Conservation (phyloP, 2,888 invertebrate species). For the Anarsia innoxiella region DNA sequence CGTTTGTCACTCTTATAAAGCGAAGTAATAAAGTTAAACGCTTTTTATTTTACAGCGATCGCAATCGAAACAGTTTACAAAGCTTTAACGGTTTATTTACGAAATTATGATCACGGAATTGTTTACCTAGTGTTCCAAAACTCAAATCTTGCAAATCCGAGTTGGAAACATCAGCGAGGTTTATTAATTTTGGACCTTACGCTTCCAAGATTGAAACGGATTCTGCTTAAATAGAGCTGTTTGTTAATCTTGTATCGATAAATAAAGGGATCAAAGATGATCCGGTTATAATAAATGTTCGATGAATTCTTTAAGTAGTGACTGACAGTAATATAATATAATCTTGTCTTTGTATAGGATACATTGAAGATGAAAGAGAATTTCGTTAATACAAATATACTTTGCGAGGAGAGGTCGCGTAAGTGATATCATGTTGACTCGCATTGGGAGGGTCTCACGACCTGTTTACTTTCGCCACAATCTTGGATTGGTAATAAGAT, state of each 20-base stretch:
- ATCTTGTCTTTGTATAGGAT: slow-evolving; percentile 32
- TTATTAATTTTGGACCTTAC: slow-evolving; percentile 19
- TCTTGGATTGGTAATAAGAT: slow-evolving; percentile 72
- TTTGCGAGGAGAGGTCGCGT: slow-evolving; percentile 49
- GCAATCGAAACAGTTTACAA: slow-evolving; percentile 37
- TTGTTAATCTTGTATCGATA: slow-evolving; percentile 12
- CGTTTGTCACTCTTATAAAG: slow-evolving; percentile 47
- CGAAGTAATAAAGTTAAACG: slow-evolving; percentile 45
- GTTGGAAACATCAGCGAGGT: slow-evolving; percentile 14
- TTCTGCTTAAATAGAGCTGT: slow-evolving; percentile 16
- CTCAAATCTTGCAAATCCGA: slow-evolving; percentile 15
- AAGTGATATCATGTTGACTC: slow-evolving; percentile 69
- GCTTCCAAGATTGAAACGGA: slow-evolving; percentile 12
- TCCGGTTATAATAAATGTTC: slow-evolving; percentile 8
- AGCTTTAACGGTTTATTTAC: slow-evolving; percentile 37
- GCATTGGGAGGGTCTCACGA: slow-evolving; percentile 40
- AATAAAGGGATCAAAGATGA: slow-evolving; percentile 9
- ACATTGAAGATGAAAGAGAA: slow-evolving; percentile 43
- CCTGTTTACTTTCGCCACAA: slow-evolving; percentile 65
- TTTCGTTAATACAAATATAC: slow-evolving; percentile 57
- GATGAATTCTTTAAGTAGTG: slow-evolving; percentile 17
- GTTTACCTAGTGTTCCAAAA: slow-evolving; percentile 4
- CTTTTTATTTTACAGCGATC: slow-evolving; percentile 38
- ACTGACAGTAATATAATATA: slow-evolving; percentile 25
- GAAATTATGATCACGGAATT: slow-evolving; percentile 11